A percentile compares a stretch with the other conserved stretches of the same genome.
Conservation (phyloP, 2,888 invertebrate genomes). For the Oscheius onirici region DNA sequence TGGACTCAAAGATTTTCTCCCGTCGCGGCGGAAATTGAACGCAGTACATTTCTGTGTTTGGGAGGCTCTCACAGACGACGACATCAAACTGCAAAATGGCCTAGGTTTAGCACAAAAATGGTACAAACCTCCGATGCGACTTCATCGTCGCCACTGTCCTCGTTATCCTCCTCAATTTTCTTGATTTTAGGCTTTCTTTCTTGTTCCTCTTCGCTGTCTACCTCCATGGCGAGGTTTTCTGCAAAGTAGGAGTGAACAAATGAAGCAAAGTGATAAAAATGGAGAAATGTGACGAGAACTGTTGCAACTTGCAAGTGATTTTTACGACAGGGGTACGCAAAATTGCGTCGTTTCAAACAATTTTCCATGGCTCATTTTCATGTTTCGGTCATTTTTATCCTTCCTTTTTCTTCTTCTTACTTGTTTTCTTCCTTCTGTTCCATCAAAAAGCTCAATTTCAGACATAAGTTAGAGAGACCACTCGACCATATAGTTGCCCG, state of each 20-base stretch:
- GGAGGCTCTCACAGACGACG: conserved; percentile 36
- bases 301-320: not conserved
- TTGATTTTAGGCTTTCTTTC: not conserved
- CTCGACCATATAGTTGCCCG: no score
- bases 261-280: no score
- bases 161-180: not conserved
- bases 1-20: conserved; percentile 39
- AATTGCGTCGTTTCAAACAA: not conserved
- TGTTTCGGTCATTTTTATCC: not conserved
- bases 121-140: conserved; percentile 18
- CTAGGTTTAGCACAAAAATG: not conserved
- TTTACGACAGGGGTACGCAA: not conserved
- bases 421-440: not conserved
- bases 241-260: no score
- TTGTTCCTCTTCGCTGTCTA: not conserved
- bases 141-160: conserved; percentile 15
- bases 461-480: no score
- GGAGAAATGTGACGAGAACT: not conserved
- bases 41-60: conserved; percentile 44
- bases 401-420: not conserved
- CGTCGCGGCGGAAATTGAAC: conserved; percentile 48
- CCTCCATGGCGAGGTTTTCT: not conserved
- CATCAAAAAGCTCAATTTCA: no score
- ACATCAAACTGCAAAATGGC: conserved; percentile 38
- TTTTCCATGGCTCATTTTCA: not conserved